Evolutionary conservation across 2,797 vertebrate species (phyloP), one percentile per base, ranked within the genome.

Genomic region (Sarcophilus harrisii): DNA sequence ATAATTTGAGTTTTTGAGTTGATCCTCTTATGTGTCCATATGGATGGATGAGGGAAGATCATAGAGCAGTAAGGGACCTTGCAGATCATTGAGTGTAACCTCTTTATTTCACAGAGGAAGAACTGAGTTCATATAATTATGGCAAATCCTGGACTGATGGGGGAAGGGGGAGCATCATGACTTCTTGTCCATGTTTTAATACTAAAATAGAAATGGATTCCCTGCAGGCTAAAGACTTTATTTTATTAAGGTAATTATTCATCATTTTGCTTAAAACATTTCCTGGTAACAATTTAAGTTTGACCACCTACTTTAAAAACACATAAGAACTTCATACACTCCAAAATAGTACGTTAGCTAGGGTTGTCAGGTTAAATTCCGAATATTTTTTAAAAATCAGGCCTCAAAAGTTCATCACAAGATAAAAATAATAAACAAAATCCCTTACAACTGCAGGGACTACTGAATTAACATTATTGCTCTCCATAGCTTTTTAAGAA

Each of bases 21-120:
- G 38, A 49, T 60, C 92, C 95, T 91, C 60, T 93, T 96, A 27
- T 92, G 59, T 28, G 92, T 95, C 58, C 32, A 38, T 11, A 12
- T 49, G 21, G 57, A 93, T 81, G 12, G 18, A 16, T 21, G n/a
- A 81, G n/a, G 66, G 38, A 81, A 45, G 73, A 49, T 49, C 24
- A 38, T 11, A 81, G 38, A 45, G 38, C 18, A 45, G 38, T 8
- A 45, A 45, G 73, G 38, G 38, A 12, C 38, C 66, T 87, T 81
- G 66, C 10, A n/a, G 66, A 73, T 73, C 5, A 38, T 8, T 38
- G 9, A 18, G n/a, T 73, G 32, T n/a, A 66, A 66, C 16, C 32
- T 73, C 66, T 66, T 5, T 32, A 38, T 73, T n/a, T 73, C 32
- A 73, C 14, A 81, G 66, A 38, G 18, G n/a, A 81, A 81, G 66